Evolutionary conservation across 1,140 invertebrate species (phyloP).

Genomic region (Meloidogyne floridensis): DNA sequence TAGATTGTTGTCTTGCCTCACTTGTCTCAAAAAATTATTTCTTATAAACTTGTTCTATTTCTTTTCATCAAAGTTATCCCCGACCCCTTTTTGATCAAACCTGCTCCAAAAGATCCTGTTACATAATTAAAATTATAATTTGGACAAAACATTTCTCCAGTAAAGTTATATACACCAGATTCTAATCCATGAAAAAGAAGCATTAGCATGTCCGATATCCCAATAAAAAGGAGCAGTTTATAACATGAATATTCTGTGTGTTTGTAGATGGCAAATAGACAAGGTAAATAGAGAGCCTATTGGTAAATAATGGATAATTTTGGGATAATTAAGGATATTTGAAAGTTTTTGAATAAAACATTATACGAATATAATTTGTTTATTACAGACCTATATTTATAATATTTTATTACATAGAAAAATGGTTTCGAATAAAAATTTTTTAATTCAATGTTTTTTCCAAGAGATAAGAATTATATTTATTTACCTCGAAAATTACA

Average conservation of each 20-base stretch:
- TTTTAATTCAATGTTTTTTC: no score
- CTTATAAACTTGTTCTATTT: no score
- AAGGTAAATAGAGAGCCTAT: conserved; percentile 17
- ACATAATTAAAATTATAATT: not conserved
- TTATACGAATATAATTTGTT: no score
- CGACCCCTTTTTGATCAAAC: not conserved
- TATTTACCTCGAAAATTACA: conserved; percentile 9
- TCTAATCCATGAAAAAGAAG: conserved; percentile 7
- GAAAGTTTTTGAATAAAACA: no score
- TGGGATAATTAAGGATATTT: not conserved
- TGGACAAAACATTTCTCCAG: conserved; percentile 21
- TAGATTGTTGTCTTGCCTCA: no score
- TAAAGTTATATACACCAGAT: conserved; percentile 3
- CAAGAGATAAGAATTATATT: no score
- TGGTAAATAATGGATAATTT: not conserved
- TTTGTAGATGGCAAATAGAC: conserved; percentile 16
- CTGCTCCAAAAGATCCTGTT: conserved; percentile 2
- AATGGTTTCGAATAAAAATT: no score
- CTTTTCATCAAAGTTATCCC: no score
- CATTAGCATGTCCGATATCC: conserved; percentile 13
- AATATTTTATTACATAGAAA: no score
- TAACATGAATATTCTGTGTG: conserved; percentile 1
- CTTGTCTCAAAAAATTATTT: no score
- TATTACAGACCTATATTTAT: no score
- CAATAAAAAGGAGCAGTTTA: conserved; percentile 17